A percentile compares a stretch with the other conserved stretches of the same genome.
Evolutionary conservation across 2,797 vertebrate species (phyloP).

Genomic region (Neomorphus geoffroyi): DNA sequence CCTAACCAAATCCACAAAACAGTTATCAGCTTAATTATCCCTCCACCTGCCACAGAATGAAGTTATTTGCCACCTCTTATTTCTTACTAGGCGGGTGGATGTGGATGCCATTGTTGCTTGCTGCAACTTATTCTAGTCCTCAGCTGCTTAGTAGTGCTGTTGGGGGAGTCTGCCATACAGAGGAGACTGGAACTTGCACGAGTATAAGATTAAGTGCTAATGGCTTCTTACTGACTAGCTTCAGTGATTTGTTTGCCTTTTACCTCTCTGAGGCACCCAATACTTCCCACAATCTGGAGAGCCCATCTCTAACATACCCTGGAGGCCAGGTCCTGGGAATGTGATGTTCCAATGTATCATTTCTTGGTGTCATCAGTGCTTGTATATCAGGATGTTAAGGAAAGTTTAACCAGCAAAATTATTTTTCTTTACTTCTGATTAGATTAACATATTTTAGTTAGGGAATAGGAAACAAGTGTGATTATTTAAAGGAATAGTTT

Average conservation of each 20-base stretch:
- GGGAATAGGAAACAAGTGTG: background rate
- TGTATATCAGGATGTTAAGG: background rate
- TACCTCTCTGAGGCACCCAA: background rate
- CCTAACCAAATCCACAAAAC: background rate
- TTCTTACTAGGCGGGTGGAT: background rate
- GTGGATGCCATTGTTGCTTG: background rate
- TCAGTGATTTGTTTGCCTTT: background rate
- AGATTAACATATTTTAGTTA: background rate
- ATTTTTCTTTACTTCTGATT: background rate
- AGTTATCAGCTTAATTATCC: background rate
- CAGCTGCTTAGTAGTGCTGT: background rate
- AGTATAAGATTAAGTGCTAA: background rate
- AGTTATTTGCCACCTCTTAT: background rate
- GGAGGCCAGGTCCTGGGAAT: background rate
- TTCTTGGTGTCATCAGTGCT: background rate
- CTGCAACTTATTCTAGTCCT: background rate
- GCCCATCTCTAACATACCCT: background rate
- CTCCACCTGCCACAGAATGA: background rate
- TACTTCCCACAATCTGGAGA: background rate
- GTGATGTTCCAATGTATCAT: background rate
- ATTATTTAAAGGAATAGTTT: background rate
- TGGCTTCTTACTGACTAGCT: background rate
- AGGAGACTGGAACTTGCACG: background rate
- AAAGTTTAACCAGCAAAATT: background rate
- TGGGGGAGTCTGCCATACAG: fast-evolving